These are phyloP conservation scores for Torymus texanus DNA, from an alignment of 2,888 invertebrate genomes.

Conservation along the genomic window DNA sequence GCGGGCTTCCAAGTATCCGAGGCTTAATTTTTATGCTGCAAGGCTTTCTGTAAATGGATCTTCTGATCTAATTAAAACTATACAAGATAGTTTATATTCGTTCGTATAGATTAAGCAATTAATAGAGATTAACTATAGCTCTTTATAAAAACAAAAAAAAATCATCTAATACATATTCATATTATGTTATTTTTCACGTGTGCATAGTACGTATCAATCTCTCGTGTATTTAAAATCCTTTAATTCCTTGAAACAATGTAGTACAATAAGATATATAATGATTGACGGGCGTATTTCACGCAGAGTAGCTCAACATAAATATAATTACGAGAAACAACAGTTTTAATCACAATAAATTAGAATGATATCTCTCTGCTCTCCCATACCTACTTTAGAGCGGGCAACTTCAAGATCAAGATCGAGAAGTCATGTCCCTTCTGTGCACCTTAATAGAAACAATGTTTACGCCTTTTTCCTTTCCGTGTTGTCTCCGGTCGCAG, in stretches of 20 bases:
- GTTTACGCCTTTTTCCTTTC: slow-evolving; percentile 26
- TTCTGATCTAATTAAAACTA: too few species aligned
- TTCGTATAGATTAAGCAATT: too few species aligned
- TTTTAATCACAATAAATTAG: slow-evolving; percentile 17
- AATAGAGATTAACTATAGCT: too few species aligned
- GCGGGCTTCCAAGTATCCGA: not conserved
- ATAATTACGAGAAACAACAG: slow-evolving; percentile 19
- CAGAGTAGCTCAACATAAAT: too few species aligned
- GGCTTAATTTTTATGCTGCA: slow-evolving; percentile 1
- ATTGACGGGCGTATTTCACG: too few species aligned
- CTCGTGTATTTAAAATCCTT: slow-evolving; percentile 18
- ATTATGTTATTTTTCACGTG: not conserved
- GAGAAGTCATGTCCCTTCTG: too few species aligned
- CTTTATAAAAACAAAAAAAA: too few species aligned
- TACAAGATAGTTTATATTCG: too few species aligned
- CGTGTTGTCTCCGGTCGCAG: slow-evolving; percentile 5
- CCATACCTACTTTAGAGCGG: not conserved
- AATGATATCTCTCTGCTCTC: not conserved
- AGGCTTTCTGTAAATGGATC: not conserved
- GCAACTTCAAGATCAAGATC: slow-evolving; percentile 33
- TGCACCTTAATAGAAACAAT: slow-evolving; percentile 1
- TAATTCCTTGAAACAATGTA: too few species aligned
- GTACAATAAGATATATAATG: too few species aligned
- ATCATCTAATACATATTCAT: too few species aligned
- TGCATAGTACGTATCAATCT: not conserved